Evolutionary conservation across 2,797 vertebrate species (phyloP).

Genomic region (Micropoecilia bifurca): DNA sequence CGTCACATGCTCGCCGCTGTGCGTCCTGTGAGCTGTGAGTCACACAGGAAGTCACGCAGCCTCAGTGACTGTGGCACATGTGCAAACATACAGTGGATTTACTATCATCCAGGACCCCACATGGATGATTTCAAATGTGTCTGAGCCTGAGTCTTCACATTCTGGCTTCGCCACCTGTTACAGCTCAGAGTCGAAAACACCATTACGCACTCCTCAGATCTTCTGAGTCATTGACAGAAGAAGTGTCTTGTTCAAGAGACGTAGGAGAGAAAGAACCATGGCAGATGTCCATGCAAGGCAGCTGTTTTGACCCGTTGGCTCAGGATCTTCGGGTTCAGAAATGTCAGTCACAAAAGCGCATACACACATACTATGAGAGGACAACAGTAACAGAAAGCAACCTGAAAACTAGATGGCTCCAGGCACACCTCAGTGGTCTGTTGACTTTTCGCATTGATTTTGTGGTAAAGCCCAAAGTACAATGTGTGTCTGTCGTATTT

Average conservation of each 20-base stretch:
- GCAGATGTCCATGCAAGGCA: slow-evolving; percentile 46
- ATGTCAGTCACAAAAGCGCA: not conserved
- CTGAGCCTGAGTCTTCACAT: slow-evolving; percentile 49
- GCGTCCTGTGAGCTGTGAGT: slow-evolving; percentile 58
- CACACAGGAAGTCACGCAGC: slow-evolving; percentile 56
- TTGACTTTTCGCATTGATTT: slow-evolving; percentile 72
- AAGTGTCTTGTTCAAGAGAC: slow-evolving; percentile 33
- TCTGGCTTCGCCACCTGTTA: slow-evolving; percentile 71
- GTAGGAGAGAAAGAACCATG: slow-evolving; percentile 18
- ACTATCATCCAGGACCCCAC: slow-evolving; percentile 51
- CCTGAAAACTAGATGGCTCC: slow-evolving; percentile 35
- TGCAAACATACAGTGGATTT: slow-evolving; percentile 52
- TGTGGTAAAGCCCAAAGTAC: slow-evolving; percentile 42
- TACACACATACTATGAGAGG: slow-evolving; percentile 1
- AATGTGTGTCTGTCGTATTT: slow-evolving; percentile 27
- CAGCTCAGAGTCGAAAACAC: slow-evolving; percentile 51
- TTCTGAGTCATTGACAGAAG: slow-evolving; percentile 49
- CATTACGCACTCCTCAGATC: slow-evolving; percentile 34
- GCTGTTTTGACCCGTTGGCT: slow-evolving; percentile 30
- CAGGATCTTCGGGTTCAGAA: slow-evolving; percentile 19
- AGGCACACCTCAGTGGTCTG: slow-evolving; percentile 57
- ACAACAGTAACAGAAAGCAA: slow-evolving; percentile 56
- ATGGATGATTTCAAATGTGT: slow-evolving; percentile 56
- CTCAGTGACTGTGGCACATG: slow-evolving; percentile 26
- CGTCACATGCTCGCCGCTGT: slow-evolving; percentile 44